Evolutionary conservation across 2,888 invertebrate species (phyloP).

Genomic region (Megastigmus dorsalis): DNA sequence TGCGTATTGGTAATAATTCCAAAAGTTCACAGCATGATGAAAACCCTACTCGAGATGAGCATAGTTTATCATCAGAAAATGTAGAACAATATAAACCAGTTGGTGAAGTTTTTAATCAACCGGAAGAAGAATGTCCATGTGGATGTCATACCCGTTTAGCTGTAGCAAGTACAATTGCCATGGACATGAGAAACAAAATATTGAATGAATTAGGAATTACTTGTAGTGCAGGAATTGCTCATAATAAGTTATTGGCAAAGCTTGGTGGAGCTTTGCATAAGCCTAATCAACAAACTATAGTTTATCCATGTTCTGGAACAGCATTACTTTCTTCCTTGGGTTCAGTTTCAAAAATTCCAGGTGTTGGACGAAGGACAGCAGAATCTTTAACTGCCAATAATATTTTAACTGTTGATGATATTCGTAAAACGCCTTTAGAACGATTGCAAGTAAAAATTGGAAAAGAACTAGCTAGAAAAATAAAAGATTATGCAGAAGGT

Average conservation of each 20-base stretch:
- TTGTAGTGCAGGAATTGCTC: slow-evolving; percentile 88
- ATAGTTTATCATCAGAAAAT: background rate
- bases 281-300: slow-evolving; percentile 88
- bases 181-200: slow-evolving; percentile 84
- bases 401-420: slow-evolving; percentile 81
- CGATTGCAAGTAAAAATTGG: slow-evolving; percentile 78
- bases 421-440: slow-evolving; percentile 80
- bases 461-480: slow-evolving; percentile 81
- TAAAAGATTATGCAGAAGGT: slow-evolving; percentile 84
- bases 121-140: slow-evolving; percentile 80
- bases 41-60: slow-evolving; percentile 8
- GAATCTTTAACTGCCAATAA: slow-evolving; percentile 76
- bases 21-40: slow-evolving; percentile 45
- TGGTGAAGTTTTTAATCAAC: slow-evolving; percentile 79
- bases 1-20: slow-evolving; percentile 32
- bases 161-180: slow-evolving; percentile 84
- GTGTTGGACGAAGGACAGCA: slow-evolving; percentile 84
- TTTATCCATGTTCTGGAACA: slow-evolving; percentile 82
- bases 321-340: slow-evolving; percentile 81
- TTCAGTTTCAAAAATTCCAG: slow-evolving; percentile 81
- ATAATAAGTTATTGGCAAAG: slow-evolving; percentile 90
- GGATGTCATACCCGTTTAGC: slow-evolving; percentile 83
- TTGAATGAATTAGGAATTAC: slow-evolving; percentile 83
- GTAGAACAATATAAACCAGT: slow-evolving; percentile 65
- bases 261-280: slow-evolving; percentile 83